Percentiles rank a stretch among this genome's conserved stretches.
These are phyloP conservation scores for Tubulanus polymorphus DNA, from an alignment of 2,888 invertebrate species.

Conservation along the genomic window DNA sequence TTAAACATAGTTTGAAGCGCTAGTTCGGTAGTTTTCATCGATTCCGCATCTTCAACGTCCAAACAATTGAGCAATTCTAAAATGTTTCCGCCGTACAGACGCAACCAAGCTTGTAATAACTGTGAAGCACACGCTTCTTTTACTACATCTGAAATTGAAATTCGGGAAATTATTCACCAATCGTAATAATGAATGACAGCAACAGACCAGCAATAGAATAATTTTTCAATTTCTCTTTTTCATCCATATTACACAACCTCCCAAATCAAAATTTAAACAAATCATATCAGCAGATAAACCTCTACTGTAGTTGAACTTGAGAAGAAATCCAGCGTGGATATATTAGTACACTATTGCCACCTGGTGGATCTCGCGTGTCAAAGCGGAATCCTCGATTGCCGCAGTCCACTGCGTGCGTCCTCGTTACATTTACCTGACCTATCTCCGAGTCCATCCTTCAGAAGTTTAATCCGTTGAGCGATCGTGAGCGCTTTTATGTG, in stretches of 20 bases:
- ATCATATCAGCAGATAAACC: too few species aligned
- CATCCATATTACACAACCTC: too few species aligned
- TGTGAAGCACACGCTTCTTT: slow-evolving; percentile 38
- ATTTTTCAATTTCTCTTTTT: too few species aligned
- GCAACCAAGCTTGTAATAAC: slow-evolving; percentile 70
- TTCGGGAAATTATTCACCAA: background rate
- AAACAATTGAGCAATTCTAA: slow-evolving; percentile 70
- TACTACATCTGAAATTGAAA: slow-evolving; percentile 43
- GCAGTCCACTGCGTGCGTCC: too few species aligned
- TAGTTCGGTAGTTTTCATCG: slow-evolving; percentile 58
- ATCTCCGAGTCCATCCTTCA: slow-evolving; percentile 65
- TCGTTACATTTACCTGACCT: slow-evolving; percentile 57
- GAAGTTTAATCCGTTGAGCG: slow-evolving; percentile 62
- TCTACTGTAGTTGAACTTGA: too few species aligned
- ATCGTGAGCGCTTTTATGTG: slow-evolving; percentile 62
- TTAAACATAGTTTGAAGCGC: slow-evolving; percentile 60
- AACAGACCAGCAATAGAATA: too few species aligned
- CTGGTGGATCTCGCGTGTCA: too few species aligned
- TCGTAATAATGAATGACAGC: too few species aligned
- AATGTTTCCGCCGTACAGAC: slow-evolving; percentile 67
- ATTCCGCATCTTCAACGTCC: slow-evolving; percentile 66
- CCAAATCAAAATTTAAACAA: too few species aligned
- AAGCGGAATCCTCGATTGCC: too few species aligned
- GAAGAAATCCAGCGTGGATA: too few species aligned
- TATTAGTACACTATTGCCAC: too few species aligned